Evolutionary conservation across 92 coral and sea anemone genomes (phyloP), one percentile per base, ranked within the genome.

Genomic region (Palythoa caribaeorum): DNA sequence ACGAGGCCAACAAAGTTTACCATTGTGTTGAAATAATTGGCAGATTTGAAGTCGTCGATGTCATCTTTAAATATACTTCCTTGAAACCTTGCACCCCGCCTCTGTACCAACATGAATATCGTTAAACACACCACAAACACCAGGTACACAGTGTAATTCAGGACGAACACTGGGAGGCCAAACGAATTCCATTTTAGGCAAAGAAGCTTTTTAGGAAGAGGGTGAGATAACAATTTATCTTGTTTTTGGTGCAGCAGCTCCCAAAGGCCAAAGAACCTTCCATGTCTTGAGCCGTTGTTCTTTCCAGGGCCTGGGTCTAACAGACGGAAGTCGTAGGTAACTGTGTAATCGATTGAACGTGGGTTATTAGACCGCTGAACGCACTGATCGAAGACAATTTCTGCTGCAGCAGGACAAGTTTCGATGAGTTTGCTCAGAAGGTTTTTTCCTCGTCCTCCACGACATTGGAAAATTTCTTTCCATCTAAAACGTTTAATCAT

Each of bases 241-340:
- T 90, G 92, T 51, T 91, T 77, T 73, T 92, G 89, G 8, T 90
- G 71, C 11, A 93, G 91, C 92, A 94, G 88, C 44, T 86, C 94
- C 86, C 86, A 20, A 57, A 91, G 87, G 7, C 95, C 97, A 78
- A 89, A 91, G 75, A 94, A 94, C 9, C 94, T 92, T 69, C 73
- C 70, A 14, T 66, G 54, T 68, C 65, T 38, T 1, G 94, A 71
- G 14, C 87, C 80, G 54, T 59, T 40, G 50, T 19, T 36, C 53
- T 91, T 87, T 40, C 66, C 83, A 38, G 95, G 94, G 28, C 97
- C 98, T 86, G 98, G 95, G 80, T 95, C 98, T 21, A 95, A 91
- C 53, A 94, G 78, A 38, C 90, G 89, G 85, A 95, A 95, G 84
- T 95, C 98, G 62, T 94, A 94, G 16, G 87, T 90, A 63, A 95